Evolutionary conservation across 1,140 invertebrate genomes (phyloP).

Genomic region (Cydia amplana): DNA sequence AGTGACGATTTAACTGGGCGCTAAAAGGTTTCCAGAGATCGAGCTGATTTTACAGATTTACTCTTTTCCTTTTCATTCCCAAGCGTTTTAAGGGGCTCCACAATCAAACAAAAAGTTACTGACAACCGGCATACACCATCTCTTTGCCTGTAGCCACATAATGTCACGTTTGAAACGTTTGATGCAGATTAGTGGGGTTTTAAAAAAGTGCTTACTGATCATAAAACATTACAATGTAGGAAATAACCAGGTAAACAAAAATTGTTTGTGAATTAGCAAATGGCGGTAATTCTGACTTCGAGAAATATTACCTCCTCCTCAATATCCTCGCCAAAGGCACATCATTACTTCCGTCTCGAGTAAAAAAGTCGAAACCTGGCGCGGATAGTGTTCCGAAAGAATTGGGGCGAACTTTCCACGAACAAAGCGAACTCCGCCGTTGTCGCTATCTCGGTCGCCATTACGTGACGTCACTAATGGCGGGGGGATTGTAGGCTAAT

Average conservation of each 20-base stretch:
- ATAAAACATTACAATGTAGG: no score
- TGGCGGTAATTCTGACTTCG: no score
- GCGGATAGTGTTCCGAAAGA: not conserved
- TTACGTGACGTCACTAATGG: conserved; percentile 35
- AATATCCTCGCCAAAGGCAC: not conserved
- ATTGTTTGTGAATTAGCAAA: no score
- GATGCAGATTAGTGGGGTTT: no score
- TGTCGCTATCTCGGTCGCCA: conserved; percentile 29
- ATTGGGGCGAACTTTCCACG: conserved; percentile 10
- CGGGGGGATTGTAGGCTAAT: conserved; percentile 5
- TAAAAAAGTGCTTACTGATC: no score
- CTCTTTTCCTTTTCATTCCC: not conserved
- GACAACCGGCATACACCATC: no score
- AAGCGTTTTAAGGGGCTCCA: no score
- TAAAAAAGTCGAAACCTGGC: not conserved
- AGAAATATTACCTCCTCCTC: no score
- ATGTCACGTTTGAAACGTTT: no score
- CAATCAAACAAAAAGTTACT: no score
- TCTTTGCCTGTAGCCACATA: no score
- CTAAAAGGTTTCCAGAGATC: conserved; percentile 8
- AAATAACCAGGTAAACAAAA: no score
- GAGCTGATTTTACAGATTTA: not conserved
- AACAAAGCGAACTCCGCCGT: conserved; percentile 19
- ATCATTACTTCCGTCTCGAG: not conserved
- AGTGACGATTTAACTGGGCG: conserved; percentile 3